phyloP scores from a whole-genome alignment of 2,888 invertebrate species.

The Eucriotettix oculatus region DNA sequence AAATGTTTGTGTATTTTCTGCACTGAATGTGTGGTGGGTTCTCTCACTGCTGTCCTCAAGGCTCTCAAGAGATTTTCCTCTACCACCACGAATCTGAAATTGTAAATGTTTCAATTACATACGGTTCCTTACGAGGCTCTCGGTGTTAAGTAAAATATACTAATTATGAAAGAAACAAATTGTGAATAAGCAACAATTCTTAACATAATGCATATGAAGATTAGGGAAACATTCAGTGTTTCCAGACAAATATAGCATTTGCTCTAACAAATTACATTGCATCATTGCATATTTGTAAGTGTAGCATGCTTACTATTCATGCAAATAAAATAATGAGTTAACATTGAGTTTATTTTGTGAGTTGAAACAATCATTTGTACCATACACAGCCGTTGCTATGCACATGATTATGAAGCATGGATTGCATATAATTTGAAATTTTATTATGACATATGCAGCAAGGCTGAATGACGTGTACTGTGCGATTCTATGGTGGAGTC shows the following conservation, averaged over 20 bases:
- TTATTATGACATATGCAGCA: no score
- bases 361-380: not conserved
- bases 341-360: constrained; percentile 1
- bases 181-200: no score
- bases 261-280: not conserved
- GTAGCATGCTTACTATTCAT: no score
- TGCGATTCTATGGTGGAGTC: no score
- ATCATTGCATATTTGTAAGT: not conserved
- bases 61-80: constrained; percentile 73
- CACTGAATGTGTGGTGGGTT: constrained; percentile 31
- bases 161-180: no score
- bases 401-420: constrained; percentile 1
- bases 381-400: not conserved
- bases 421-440: not conserved
- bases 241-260: not conserved
- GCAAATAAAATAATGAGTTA: not conserved
- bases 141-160: no score
- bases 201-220: no score
- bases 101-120: no score
- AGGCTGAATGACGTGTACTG: no score
- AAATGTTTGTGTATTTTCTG: constrained; percentile 42
- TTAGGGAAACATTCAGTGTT: no score
- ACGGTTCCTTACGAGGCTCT: no score
- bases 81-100: constrained; percentile 50
- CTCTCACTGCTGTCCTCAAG: constrained; percentile 44